Percentiles rank a stretch among this genome's conserved stretches.
Conservation (phyloP, 2,888 invertebrate genomes). For the Serrognathus titanus region DNA sequence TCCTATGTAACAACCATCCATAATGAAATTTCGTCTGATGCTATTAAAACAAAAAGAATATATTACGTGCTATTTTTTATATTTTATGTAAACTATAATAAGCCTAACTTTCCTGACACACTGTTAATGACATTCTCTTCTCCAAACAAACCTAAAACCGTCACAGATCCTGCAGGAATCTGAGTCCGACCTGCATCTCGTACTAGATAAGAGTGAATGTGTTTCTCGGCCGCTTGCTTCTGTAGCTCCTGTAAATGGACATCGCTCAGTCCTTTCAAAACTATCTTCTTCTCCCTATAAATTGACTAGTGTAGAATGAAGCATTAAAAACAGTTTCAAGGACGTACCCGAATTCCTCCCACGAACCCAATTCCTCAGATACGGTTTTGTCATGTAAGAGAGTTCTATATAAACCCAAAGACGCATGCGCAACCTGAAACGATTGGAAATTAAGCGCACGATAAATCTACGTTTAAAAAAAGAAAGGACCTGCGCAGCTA, state of each 20-base stretch:
- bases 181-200: slow-evolving; percentile 49
- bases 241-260: slow-evolving; percentile 45
- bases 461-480: slow-evolving; percentile 5
- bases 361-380: slow-evolving; percentile 43
- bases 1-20: neutral
- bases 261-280: slow-evolving; percentile 45
- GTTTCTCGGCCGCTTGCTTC: slow-evolving; percentile 37
- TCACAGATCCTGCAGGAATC: slow-evolving; percentile 48
- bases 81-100: slow-evolving; percentile 21
- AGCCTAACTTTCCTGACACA: slow-evolving; percentile 40
- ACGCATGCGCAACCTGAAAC: slow-evolving; percentile 56
- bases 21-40: neutral
- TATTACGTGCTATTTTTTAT: slow-evolving; percentile 2
- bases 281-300: slow-evolving; percentile 49
- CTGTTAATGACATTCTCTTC: slow-evolving; percentile 47
- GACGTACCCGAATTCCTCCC: slow-evolving; percentile 52
- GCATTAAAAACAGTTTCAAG: neutral
- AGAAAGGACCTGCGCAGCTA: slow-evolving; percentile 54
- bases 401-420: slow-evolving; percentile 54
- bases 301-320: slow-evolving; percentile 11
- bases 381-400: slow-evolving; percentile 45
- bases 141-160: slow-evolving; percentile 53
- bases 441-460: neutral
- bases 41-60: slow-evolving; percentile 3
- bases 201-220: slow-evolving; percentile 39